These are phyloP conservation scores for Polypedilum vanderplanki DNA, from an alignment of 1,140 invertebrate species.

Conservation along the genomic window DNA sequence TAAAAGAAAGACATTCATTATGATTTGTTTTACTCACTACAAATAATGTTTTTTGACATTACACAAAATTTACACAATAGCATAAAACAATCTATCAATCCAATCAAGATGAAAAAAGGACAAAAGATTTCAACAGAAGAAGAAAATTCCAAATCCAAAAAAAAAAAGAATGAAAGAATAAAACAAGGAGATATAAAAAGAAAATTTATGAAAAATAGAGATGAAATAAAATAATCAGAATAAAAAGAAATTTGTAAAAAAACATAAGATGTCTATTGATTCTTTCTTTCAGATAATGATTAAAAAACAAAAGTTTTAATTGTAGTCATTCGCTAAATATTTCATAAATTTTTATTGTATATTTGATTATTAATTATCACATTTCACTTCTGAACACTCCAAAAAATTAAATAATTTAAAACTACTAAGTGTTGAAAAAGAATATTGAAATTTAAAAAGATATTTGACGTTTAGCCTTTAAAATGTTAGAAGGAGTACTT, in stretches of 20 bases:
- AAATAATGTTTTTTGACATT: constrained; percentile 28
- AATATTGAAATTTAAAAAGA: constrained; percentile 35
- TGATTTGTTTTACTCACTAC: neutral
- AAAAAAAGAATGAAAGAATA: constrained; percentile 10
- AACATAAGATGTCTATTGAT: neutral
- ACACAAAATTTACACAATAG: neutral
- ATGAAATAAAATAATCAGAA: neutral
- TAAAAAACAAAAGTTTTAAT: neutral
- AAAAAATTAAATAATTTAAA: neutral
- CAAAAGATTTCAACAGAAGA: constrained; percentile 21
- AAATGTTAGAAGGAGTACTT: constrained; percentile 22
- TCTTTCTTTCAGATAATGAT: neutral
- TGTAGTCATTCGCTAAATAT: neutral
- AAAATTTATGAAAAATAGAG: neutral
- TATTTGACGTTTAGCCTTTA: constrained; percentile 41
- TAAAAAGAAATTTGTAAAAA: neutral
- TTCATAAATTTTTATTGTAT: constrained; percentile 2
- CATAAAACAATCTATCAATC: neutral
- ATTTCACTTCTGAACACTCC: neutral
- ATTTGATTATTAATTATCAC: neutral
- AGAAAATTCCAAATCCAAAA: neutral
- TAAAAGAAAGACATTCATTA: neutral
- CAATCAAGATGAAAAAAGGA: constrained; percentile 22
- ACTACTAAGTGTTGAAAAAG: neutral
- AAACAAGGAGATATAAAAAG: constrained; percentile 4